Base-by-base conservation (phyloP, 2,113 vertebrate genomes). In the Ascaphus truei region DNA sequence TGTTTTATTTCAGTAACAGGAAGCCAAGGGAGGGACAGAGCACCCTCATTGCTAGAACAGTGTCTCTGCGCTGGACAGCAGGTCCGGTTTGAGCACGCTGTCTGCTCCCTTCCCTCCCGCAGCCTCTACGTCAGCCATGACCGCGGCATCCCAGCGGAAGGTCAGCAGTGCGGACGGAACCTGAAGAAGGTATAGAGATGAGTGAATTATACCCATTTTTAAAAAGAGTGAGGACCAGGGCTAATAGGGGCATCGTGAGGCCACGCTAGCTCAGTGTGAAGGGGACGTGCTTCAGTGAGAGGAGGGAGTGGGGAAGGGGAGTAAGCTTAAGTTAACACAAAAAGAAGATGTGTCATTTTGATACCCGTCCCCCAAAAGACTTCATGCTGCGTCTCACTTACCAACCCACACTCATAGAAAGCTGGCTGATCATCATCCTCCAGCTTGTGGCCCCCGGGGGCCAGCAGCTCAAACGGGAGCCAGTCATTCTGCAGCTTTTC, bases 401-500 rank as follows among this genome's bases (percentile, higher is more conserved):
- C 97, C 92, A 99, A 78, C 58, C 92, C 96, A 1, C 90, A 92
- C 53, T 99, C 95, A 0, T 90, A 94, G 8, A 99, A 85, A 23
- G 92, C 85, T 43, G 85, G 12, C 2, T 88, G 86, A 23, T 96
- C 83, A 0, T 96, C 92, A 6, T 87, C 83, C 0, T 12, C 52
- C 22, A 99, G 75, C 74, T 92, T 98, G 69, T 93, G 87, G n/a
- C 93, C 91, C 2, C 95, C 92, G 0, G 93, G 94, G 16, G 83
- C 93, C 50, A 95, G 50, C 53, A 99, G 88, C 50, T 98, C 94
- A 48, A 96, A 98, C 26, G 96, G 96, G 79, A 96, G 89, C 96
- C 97, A 99, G 77, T 92, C 90, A 0, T 88, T 89, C 76, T 84
- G 84, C 76, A 99, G 79, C 0, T 89, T 89, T 67, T 91, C 91